Evolutionary conservation across 2,888 invertebrate genomes (phyloP).

Genomic region (Odontocerum albicorne): DNA sequence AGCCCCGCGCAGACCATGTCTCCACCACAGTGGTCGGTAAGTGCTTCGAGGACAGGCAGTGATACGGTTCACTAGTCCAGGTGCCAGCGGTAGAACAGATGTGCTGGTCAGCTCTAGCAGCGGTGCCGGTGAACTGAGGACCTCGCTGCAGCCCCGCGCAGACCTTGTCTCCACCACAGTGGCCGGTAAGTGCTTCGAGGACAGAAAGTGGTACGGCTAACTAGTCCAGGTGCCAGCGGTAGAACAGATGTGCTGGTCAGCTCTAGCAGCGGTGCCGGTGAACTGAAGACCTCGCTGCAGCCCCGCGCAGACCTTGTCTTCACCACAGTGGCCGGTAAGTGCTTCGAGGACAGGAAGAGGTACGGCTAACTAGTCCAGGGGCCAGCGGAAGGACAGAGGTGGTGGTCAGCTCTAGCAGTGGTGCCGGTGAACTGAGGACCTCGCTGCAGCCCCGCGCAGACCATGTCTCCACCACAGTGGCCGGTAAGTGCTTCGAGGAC

Average conservation of each 20-base stretch:
- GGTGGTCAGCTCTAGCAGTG: conserved; percentile 27
- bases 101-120: conserved; percentile 29
- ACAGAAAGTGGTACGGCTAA: too few relatives aligned
- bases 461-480: conserved; percentile 26
- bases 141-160: conserved; percentile 17
- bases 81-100: conserved; percentile 25
- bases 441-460: conserved; percentile 21
- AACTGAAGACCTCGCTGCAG: conserved; percentile 24
- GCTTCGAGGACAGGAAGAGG: too few relatives aligned
- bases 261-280: conserved; percentile 28
- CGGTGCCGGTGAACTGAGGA: conserved; percentile 28
- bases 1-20: conserved; percentile 19
- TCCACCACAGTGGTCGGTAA: conserved; percentile 28
- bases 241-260: conserved; percentile 27
- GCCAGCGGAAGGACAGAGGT: conserved; percentile 25
- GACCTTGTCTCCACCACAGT: conserved; percentile 30
- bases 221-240: too few relatives aligned
- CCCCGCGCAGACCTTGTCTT: conserved; percentile 22
- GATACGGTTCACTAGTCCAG: too few relatives aligned
- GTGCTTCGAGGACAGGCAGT: too few relatives aligned
- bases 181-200: conserved; percentile 15
- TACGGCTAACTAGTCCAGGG: too few relatives aligned
- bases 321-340: conserved; percentile 26
- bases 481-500: conserved; percentile 18
- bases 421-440: conserved; percentile 29